Percentiles rank a stretch among this genome's conserved stretches.
Evolutionary conservation across 2,113 vertebrate genomes (phyloP).

Genomic region (Heterochromis multidens): DNA sequence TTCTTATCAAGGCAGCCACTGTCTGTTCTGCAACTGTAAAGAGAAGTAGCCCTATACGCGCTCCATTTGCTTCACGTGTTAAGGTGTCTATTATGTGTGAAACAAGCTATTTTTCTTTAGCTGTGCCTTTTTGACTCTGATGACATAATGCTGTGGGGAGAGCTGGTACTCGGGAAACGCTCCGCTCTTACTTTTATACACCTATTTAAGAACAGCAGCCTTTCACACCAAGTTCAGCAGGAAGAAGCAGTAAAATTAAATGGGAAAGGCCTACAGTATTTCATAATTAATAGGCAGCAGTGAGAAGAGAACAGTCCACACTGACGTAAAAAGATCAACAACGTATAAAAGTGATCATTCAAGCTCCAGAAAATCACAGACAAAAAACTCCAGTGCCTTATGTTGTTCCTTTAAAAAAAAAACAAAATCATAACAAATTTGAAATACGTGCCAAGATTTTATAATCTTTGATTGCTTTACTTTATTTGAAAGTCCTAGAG

Average conservation of each 20-base stretch:
- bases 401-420: constrained; percentile 49
- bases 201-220: constrained; percentile 75
- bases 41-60: constrained; percentile 17
- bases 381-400: constrained; percentile 27
- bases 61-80: constrained; percentile 50
- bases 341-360: constrained; percentile 70
- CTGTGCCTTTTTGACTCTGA: constrained; percentile 66
- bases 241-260: constrained; percentile 76
- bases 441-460: constrained; percentile 39
- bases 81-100: constrained; percentile 65
- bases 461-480: constrained; percentile 65
- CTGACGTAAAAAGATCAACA: constrained; percentile 79
- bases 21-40: background rate
- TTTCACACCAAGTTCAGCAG: constrained; percentile 77
- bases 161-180: constrained; percentile 41
- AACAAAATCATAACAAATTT: constrained; percentile 50
- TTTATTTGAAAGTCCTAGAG: constrained; percentile 56
- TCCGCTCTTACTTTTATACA: constrained; percentile 66
- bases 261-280: constrained; percentile 72
- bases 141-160: constrained; percentile 71
- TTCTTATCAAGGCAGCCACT: background rate
- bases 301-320: constrained; percentile 31
- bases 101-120: constrained; percentile 59
- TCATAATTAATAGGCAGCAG: constrained; percentile 80
- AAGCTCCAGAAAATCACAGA: constrained; percentile 55